These are phyloP conservation scores for Boleophthalmus pectinirostris DNA, from an alignment of 2,113 vertebrate genomes.

Conservation along the genomic window DNA sequence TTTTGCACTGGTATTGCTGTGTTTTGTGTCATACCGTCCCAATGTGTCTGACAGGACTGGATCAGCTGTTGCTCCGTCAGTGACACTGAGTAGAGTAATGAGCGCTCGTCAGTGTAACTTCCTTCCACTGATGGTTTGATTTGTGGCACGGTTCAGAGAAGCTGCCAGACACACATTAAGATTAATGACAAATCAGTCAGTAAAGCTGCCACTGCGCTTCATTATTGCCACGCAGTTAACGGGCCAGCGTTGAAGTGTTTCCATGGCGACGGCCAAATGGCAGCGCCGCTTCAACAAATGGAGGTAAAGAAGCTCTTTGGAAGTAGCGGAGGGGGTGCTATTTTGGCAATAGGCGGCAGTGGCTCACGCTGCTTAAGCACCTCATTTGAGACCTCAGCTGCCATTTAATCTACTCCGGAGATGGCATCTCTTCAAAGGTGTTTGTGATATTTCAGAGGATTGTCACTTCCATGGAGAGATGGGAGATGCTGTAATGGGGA, in stretches of 20 bases:
- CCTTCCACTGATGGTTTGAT: slow-evolving; percentile 16
- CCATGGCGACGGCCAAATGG: slow-evolving; percentile 66
- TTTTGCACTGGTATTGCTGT: too few species aligned
- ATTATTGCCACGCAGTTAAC: slow-evolving; percentile 55
- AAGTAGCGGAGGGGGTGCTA: slow-evolving; percentile 47
- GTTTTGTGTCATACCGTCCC: too few species aligned
- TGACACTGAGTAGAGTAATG: slow-evolving; percentile 5
- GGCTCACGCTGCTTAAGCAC: slow-evolving; percentile 65
- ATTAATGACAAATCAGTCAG: slow-evolving; percentile 55
- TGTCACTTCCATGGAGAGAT: slow-evolving; percentile 44
- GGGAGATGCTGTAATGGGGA: slow-evolving; percentile 31
- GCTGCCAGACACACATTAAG: slow-evolving; percentile 50
- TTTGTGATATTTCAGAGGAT: slow-evolving; percentile 49
- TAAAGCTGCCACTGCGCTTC: slow-evolving; percentile 54
- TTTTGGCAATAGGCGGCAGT: slow-evolving; percentile 49
- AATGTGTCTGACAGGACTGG: neutral
- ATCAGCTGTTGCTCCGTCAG: neutral
- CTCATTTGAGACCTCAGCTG: slow-evolving; percentile 54
- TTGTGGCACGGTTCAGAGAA: slow-evolving; percentile 37
- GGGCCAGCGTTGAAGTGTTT: slow-evolving; percentile 57
- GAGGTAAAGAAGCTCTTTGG: slow-evolving; percentile 53
- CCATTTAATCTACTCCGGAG: slow-evolving; percentile 54
- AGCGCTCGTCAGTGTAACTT: slow-evolving; percentile 14
- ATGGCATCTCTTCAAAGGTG: slow-evolving; percentile 48
- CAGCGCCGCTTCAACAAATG: slow-evolving; percentile 52